Evolutionary conservation across 92 coral and sea anemone species (phyloP).

Genomic region (Epizoanthus fatuus): DNA sequence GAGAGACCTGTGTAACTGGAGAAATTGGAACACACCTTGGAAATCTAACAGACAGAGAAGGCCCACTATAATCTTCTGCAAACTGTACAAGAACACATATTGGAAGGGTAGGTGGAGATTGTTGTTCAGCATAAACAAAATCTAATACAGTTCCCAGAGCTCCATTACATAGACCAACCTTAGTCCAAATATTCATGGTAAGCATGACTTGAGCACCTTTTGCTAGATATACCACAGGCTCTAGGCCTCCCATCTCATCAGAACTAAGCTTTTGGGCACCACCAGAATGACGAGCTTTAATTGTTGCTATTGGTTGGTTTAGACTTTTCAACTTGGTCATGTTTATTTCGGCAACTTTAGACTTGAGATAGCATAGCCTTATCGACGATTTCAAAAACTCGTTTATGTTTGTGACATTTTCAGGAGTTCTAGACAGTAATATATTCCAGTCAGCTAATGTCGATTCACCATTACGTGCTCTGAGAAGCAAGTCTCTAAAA

Average conservation of each 20-base stretch:
- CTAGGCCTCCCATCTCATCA: constrained; percentile 15
- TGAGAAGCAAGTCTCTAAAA: constrained; percentile 64
- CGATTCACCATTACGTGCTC: constrained; percentile 78
- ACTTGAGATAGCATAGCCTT: constrained; percentile 55
- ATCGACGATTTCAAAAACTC: constrained; percentile 49
- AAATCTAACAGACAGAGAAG: constrained; percentile 43
- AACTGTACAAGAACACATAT: constrained; percentile 60
- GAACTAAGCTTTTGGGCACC: constrained; percentile 7
- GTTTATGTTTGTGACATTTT: constrained; percentile 33
- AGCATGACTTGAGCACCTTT: too few species aligned
- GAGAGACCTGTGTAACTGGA: constrained; percentile 70
- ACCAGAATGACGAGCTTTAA: not conserved
- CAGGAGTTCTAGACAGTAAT: constrained; percentile 69
- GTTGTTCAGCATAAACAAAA: constrained; percentile 61
- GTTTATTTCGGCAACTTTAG: constrained; percentile 71
- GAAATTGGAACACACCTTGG: constrained; percentile 79
- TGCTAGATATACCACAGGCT: not conserved
- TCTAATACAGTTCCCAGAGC: constrained; percentile 61
- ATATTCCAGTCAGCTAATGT: constrained; percentile 66
- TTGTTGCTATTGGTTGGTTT: constrained; percentile 15
- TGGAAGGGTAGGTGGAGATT: constrained; percentile 61
- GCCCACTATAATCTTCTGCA: constrained; percentile 63
- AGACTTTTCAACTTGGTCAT: constrained; percentile 10
- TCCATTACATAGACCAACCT: constrained; percentile 66
- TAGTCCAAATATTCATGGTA: constrained; percentile 41